Evolutionary conservation across 2,888 invertebrate species (phyloP).

Genomic region (Caenorhabditis sp.): DNA sequence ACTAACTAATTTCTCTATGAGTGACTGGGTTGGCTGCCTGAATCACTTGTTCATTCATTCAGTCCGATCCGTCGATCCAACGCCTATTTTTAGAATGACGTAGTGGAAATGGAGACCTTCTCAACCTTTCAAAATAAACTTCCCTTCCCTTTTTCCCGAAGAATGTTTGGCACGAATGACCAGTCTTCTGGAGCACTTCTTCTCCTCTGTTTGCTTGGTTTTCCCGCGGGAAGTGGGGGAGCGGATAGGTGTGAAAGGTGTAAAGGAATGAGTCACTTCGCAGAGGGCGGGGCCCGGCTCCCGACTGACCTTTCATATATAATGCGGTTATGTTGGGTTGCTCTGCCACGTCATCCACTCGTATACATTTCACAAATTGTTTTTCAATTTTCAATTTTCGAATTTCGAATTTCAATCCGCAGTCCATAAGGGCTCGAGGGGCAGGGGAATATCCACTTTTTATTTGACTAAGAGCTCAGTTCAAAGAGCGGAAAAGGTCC

Average conservation of each 20-base stretch:
- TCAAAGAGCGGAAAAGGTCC: no score
- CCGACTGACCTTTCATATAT: slow-evolving; percentile 8
- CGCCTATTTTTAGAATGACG: slow-evolving; percentile 20
- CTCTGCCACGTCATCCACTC: not conserved
- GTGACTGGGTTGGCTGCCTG: no score
- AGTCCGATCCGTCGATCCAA: no score
- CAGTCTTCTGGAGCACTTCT: not conserved
- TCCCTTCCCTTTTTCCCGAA: no score
- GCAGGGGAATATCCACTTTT: slow-evolving; percentile 8
- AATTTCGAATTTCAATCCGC: no score
- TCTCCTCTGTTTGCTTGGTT: no score
- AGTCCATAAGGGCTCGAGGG: no score
- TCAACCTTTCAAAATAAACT: slow-evolving; percentile 18
- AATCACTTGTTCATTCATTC: not conserved
- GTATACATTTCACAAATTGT: slow-evolving; percentile 32
- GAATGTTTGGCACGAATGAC: slow-evolving; percentile 2
- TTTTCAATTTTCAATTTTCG: no score
- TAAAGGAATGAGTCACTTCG: not conserved
- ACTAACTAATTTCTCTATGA: no score
- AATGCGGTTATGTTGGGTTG: not conserved
- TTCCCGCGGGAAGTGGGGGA: not conserved
- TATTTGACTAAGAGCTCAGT: slow-evolving; percentile 49
- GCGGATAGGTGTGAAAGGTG: no score
- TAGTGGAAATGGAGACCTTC: not conserved
- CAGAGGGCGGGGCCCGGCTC: slow-evolving; percentile 20